These are phyloP conservation scores for Antigone vipio DNA, from an alignment of 2,113 vertebrate genomes.

Conservation along the genomic window DNA sequence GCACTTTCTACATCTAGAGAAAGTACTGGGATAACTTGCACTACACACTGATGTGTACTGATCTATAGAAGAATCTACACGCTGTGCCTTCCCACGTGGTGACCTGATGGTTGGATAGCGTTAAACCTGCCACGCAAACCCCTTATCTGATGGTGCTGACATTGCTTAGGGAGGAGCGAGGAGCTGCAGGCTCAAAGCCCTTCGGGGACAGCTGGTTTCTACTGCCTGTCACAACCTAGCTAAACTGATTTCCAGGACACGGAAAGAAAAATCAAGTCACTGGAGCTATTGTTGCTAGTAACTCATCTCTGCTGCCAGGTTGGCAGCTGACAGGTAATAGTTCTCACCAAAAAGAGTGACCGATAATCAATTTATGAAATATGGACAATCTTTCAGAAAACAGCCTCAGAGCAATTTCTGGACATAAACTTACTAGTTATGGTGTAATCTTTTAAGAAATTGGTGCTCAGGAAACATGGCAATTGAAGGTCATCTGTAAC, in stretches of 20 bases:
- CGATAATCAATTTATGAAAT: neutral
- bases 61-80: neutral
- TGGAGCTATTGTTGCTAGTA: neutral
- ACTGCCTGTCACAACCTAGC: neutral
- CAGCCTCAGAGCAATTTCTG: neutral
- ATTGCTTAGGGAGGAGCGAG: neutral
- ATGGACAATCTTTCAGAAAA: neutral
- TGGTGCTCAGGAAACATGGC: neutral
- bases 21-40: neutral
- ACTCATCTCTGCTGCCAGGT: neutral
- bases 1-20: neutral
- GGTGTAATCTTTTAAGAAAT: neutral
- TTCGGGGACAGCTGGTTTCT: neutral
- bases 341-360: neutral
- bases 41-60: neutral
- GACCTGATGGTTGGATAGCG: accelerated
- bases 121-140: neutral
- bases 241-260: neutral
- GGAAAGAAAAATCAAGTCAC: neutral
- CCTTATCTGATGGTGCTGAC: neutral
- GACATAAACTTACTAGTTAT: neutral
- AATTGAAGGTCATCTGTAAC: neutral
- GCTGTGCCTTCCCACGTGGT: accelerated
- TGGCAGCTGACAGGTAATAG: neutral
- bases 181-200: neutral